phyloP scores from a whole-genome alignment of 2,797 vertebrate species.

The Anisognathus igniventris region DNA sequence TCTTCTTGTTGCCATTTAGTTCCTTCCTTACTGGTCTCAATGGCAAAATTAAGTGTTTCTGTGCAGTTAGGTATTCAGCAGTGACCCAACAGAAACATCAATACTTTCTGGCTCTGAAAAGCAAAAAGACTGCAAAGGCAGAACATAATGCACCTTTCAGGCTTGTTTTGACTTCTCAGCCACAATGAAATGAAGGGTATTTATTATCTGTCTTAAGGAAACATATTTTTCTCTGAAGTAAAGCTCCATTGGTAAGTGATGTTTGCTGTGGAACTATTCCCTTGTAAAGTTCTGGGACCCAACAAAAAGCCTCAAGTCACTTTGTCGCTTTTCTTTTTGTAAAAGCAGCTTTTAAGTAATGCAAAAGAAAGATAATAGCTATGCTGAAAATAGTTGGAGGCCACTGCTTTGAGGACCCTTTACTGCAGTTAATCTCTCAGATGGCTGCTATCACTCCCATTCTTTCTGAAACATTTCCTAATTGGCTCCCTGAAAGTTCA shows the following conservation, averaged over 20 bases:
- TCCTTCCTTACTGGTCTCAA: background rate
- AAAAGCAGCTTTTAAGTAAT: background rate
- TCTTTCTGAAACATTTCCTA: constrained; percentile 1
- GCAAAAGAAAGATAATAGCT: background rate
- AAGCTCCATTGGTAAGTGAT: background rate
- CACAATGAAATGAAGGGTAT: background rate
- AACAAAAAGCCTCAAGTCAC: background rate
- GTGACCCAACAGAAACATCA: background rate
- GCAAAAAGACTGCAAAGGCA: background rate
- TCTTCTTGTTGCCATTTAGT: background rate
- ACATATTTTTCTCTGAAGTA: background rate
- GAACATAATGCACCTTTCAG: background rate
- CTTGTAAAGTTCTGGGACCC: background rate
- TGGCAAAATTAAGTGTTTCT: background rate
- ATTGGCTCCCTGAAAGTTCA: constrained; percentile 25
- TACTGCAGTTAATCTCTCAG: background rate
- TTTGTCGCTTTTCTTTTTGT: background rate
- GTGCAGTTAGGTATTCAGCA: background rate
- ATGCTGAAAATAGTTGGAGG: background rate
- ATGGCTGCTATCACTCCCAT: background rate
- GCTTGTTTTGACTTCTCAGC: background rate
- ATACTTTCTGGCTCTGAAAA: background rate
- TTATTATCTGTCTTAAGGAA: background rate
- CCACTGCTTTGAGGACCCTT: background rate
- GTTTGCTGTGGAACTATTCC: background rate